These are phyloP conservation scores for Fissipunctia ypsillon DNA, from an alignment of 2,888 invertebrate species.

Conservation along the genomic window DNA sequence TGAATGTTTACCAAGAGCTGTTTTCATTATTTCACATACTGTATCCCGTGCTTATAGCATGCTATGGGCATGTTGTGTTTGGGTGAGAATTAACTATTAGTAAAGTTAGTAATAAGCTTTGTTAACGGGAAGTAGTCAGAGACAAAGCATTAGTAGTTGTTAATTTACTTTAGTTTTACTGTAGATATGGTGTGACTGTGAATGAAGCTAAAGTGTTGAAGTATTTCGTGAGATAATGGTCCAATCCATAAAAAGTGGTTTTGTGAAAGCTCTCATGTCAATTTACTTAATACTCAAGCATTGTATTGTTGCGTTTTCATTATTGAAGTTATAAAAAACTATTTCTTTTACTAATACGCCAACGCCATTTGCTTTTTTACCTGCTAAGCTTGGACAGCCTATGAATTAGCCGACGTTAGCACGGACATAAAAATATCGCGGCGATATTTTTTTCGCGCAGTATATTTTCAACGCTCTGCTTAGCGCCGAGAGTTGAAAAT, in stretches of 20 bases:
- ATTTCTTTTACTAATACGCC: neutral
- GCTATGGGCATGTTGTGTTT: slow-evolving; percentile 40
- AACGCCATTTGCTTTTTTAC: neutral
- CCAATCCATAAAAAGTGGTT: slow-evolving; percentile 42
- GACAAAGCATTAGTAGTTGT: slow-evolving; percentile 42
- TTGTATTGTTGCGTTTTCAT: slow-evolving; percentile 20
- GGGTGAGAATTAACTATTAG: slow-evolving; percentile 24
- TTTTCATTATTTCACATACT: slow-evolving; percentile 47
- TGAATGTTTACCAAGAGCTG: neutral
- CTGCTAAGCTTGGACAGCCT: slow-evolving; percentile 6
- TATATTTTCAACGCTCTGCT: too few species aligned
- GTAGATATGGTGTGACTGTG: slow-evolving; percentile 36
- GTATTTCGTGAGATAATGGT: slow-evolving; percentile 38
- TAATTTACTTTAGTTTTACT: slow-evolving; percentile 20
- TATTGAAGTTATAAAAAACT: too few species aligned
- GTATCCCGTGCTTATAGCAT: slow-evolving; percentile 45
- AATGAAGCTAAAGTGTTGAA: slow-evolving; percentile 31
- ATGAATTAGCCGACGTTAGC: too few species aligned
- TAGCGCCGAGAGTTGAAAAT: too few species aligned
- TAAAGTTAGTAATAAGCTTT: slow-evolving; percentile 49
- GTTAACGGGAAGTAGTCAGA: slow-evolving; percentile 28
- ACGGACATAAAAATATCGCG: too few species aligned
- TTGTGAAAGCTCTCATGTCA: slow-evolving; percentile 25
- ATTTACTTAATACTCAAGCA: slow-evolving; percentile 32
- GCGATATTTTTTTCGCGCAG: too few species aligned